Evolutionary conservation across 2,113 vertebrate genomes (phyloP).

Genomic region (Prietella phreatophila): DNA sequence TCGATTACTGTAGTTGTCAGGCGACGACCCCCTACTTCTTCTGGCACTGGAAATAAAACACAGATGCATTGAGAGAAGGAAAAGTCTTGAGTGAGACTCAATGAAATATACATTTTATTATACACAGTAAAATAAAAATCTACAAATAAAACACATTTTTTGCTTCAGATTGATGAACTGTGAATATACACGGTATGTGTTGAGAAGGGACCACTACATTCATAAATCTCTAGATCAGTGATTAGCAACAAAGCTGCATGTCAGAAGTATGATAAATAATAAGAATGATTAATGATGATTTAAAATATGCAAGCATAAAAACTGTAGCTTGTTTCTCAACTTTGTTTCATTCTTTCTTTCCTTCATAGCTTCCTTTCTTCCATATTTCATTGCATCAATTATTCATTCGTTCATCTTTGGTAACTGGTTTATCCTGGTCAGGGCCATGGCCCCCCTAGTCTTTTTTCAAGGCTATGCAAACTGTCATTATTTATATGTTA

Average conservation of each 20-base stretch:
- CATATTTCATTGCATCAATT: background rate
- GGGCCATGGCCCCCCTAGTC: background rate
- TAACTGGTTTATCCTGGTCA: background rate
- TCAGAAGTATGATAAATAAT: background rate
- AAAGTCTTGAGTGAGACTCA: background rate
- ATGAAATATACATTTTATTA: background rate
- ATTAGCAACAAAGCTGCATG: background rate
- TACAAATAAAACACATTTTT: background rate
- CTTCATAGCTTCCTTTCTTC: background rate
- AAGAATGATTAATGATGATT: background rate
- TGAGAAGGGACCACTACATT: background rate
- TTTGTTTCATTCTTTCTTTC: background rate
- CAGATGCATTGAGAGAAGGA: slow-evolving; percentile 36
- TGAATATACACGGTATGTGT: background rate
- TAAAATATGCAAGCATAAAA: background rate
- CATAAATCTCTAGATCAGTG: background rate
- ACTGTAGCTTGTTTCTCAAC: background rate
- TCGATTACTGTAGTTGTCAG: slow-evolving; percentile 92
- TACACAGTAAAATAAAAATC: slow-evolving; percentile 15
- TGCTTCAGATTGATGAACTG: background rate
- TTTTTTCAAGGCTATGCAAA: background rate
- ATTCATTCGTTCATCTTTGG: background rate
- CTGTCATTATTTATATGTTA: background rate
- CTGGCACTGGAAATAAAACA: slow-evolving; percentile 78
- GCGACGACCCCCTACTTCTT: slow-evolving; percentile 83